Evolutionary conservation across 1,140 invertebrate genomes (phyloP).

Genomic region (Euwallacea similis): DNA sequence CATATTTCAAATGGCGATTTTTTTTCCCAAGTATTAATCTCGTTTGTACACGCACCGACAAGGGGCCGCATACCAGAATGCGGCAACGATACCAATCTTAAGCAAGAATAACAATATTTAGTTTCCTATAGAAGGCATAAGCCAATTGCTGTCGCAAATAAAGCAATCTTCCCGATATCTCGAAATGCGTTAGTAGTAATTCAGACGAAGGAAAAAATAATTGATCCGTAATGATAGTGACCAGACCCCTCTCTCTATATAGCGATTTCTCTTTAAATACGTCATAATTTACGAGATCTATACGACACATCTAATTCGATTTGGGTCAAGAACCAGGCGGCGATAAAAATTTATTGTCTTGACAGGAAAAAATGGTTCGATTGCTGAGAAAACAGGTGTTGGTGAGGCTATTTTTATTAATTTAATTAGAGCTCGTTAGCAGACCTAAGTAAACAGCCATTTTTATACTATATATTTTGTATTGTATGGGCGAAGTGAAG

Average conservation of each 20-base stretch:
- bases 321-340: constrained; percentile 14
- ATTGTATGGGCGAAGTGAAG: too few species aligned
- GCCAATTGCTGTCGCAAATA: constrained; percentile 24
- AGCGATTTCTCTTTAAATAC: constrained; percentile 18
- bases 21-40: not conserved
- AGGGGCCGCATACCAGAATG: not conserved
- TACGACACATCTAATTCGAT: constrained; percentile 21
- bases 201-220: constrained; percentile 19
- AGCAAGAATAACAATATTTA: constrained; percentile 18
- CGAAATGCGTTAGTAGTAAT: constrained; percentile 14
- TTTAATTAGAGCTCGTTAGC: too few species aligned
- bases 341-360: constrained; percentile 14
- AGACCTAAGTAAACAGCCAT: too few species aligned
- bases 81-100: constrained; percentile 12
- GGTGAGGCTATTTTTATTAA: constrained; percentile 3
- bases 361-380: not conserved
- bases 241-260: constrained; percentile 10
- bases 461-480: too few species aligned
- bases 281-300: constrained; percentile 20
- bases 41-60: not conserved
- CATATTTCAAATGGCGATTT: not conserved
- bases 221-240: constrained; percentile 21
- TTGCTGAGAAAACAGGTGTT: constrained; percentile 6
- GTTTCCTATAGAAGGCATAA: constrained; percentile 22
- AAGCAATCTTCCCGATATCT: constrained; percentile 23